Conservation (phyloP, 2,888 invertebrate genomes). For the Scotopteryx bipunctaria region DNA sequence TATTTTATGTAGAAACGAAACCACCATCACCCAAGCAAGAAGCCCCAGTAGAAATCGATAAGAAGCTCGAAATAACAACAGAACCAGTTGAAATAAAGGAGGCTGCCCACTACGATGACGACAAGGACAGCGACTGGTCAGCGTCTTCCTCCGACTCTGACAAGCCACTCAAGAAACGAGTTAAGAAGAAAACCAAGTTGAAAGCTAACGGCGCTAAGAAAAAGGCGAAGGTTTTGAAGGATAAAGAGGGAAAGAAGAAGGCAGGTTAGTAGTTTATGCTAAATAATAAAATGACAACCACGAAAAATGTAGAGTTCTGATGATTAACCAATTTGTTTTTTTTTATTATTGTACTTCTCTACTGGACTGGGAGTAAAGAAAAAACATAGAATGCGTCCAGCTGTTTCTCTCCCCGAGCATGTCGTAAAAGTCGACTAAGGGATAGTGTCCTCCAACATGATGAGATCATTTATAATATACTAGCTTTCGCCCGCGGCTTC, state of each 20-base stretch:
- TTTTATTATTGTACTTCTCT: too few relatives aligned
- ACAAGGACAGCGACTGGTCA: conserved; percentile 54
- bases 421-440: too few relatives aligned
- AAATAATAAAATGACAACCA: too few relatives aligned
- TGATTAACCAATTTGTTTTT: too few relatives aligned
- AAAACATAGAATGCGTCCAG: too few relatives aligned
- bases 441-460: too few relatives aligned
- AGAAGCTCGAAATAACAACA: too few relatives aligned
- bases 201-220: conserved; percentile 37
- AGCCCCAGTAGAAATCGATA: neutral
- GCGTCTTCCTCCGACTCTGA: conserved; percentile 67
- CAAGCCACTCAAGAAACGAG: conserved; percentile 60
- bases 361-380: too few relatives aligned
- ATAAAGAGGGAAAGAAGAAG: conserved; percentile 50
- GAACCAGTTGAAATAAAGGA: conserved; percentile 14
- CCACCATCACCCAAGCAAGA: conserved; percentile 35
- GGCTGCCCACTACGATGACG: conserved; percentile 37
- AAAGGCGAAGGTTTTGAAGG: conserved; percentile 49
- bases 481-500: too few relatives aligned
- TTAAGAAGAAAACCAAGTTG: conserved; percentile 29
- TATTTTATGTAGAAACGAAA: conserved; percentile 61
- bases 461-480: too few relatives aligned
- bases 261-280: conserved; percentile 36
- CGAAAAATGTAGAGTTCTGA: too few relatives aligned
- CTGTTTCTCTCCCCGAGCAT: too few relatives aligned